Percentiles rank a stretch among this genome's conserved stretches.
Conservation (phyloP, 2,797 vertebrate species). For the Syndactyla subalaris region DNA sequence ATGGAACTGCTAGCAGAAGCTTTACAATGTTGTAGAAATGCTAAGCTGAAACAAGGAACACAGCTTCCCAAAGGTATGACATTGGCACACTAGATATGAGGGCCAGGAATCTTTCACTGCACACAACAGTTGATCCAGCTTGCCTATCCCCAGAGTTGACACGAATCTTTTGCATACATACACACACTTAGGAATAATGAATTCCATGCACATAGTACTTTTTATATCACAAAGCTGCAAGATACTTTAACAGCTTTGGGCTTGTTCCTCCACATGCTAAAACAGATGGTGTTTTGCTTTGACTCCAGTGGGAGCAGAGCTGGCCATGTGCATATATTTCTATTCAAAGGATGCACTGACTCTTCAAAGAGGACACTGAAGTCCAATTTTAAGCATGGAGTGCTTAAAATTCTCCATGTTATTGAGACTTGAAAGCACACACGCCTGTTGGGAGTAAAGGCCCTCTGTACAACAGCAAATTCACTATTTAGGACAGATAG, state of each 20-base stretch:
- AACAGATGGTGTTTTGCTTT: constrained; percentile 70
- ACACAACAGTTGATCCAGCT: neutral
- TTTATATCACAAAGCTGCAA: neutral
- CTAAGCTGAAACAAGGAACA: neutral
- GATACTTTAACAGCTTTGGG: constrained; percentile 14
- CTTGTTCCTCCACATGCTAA: constrained; percentile 56
- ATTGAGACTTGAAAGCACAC: constrained; percentile 18
- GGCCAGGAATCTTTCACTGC: neutral
- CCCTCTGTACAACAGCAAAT: neutral
- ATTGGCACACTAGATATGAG: neutral
- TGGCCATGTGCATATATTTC: constrained; percentile 15
- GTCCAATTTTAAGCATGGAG: constrained; percentile 7
- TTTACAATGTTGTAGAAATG: neutral
- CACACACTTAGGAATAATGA: neutral
- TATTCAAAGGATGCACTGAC: constrained; percentile 52
- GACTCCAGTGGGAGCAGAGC: constrained; percentile 39
- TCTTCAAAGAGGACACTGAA: constrained; percentile 44
- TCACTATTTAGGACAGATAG: neutral
- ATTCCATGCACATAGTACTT: neutral
- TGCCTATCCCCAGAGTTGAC: neutral
- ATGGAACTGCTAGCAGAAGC: neutral
- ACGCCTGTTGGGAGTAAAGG: neutral
- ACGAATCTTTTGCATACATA: neutral
- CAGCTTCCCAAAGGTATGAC: neutral
- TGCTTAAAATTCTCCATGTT: constrained; percentile 2